Evolutionary conservation across 2,113 vertebrate species (phyloP).

Genomic region (Chrysochloris asiatica): DNA sequence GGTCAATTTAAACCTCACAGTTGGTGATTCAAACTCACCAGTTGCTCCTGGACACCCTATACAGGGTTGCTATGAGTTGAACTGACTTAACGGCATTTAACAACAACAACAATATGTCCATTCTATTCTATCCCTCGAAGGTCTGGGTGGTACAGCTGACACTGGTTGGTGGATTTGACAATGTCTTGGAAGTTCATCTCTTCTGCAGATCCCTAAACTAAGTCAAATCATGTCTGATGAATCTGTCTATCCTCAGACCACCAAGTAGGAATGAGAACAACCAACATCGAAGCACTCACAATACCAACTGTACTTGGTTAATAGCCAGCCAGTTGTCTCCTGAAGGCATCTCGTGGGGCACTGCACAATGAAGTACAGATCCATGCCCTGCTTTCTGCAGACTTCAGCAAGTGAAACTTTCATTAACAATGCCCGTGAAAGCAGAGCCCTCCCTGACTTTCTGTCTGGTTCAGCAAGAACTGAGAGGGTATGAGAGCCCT

Average conservation of each 20-base stretch:
- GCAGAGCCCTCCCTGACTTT: not conserved
- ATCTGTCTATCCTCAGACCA: not conserved
- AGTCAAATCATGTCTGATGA: not conserved
- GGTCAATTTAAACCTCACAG: too few species aligned
- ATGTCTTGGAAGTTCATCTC: not conserved
- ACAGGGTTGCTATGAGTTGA: too few species aligned
- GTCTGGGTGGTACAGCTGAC: not conserved
- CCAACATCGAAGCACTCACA: accelerated
- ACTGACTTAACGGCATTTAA: too few species aligned
- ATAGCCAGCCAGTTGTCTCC: not conserved
- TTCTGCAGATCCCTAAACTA: not conserved
- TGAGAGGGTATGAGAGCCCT: not conserved
- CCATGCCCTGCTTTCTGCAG: not conserved
- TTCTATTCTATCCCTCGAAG: not conserved
- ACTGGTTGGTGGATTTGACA: not conserved
- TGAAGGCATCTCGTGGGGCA: not conserved
- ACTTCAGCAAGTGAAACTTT: not conserved
- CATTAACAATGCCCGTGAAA: not conserved
- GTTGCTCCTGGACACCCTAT: too few species aligned
- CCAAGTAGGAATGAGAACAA: not conserved
- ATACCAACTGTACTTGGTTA: not conserved
- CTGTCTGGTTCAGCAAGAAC: not conserved
- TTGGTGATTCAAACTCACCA: too few species aligned
- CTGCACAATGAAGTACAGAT: not conserved
- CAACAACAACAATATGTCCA: not conserved